A percentile compares a stretch with the other conserved stretches of the same genome.
Evolutionary conservation across 2,888 invertebrate genomes (phyloP).

Genomic region (Amphimallon solstitiale): DNA sequence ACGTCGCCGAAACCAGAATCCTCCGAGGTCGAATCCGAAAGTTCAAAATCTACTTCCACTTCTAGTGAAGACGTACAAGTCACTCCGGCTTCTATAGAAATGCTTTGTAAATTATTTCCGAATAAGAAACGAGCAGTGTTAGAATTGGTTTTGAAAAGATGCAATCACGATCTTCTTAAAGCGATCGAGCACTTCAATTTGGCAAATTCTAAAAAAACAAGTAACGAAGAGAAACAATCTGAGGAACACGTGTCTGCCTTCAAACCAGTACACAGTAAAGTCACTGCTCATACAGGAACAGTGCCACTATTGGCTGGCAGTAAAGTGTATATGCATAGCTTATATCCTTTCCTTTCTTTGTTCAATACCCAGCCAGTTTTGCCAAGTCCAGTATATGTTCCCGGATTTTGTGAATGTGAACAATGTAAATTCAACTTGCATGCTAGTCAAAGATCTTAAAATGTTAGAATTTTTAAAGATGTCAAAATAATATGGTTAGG

Average conservation of each 20-base stretch:
- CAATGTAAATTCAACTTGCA: conserved; percentile 61
- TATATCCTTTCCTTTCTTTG: conserved; percentile 62
- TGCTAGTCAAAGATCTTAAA: conserved; percentile 44
- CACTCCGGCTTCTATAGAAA: conserved; percentile 81
- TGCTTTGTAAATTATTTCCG: conserved; percentile 89
- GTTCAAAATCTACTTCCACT: conserved; percentile 15
- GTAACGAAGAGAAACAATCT: conserved; percentile 45
- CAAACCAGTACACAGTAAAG: conserved; percentile 55
- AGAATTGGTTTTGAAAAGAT: conserved; percentile 90
- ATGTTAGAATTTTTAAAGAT: background rate
- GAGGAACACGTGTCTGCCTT: conserved; percentile 57
- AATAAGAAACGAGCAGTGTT: conserved; percentile 88
- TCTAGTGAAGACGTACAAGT: conserved; percentile 61
- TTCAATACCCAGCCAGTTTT: conserved; percentile 61
- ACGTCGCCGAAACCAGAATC: conserved; percentile 73
- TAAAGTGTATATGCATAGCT: conserved; percentile 62
- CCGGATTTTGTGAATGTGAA: conserved; percentile 63
- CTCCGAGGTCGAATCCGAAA: conserved; percentile 36
- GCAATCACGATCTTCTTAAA: conserved; percentile 90
- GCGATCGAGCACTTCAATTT: conserved; percentile 87
- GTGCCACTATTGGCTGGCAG: conserved; percentile 58
- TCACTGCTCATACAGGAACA: conserved; percentile 41
- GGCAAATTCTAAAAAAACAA: conserved; percentile 44
- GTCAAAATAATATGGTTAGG: background rate
- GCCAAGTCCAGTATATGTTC: conserved; percentile 62